A percentile compares a stretch with the other conserved stretches of the same genome.
Evolutionary conservation across 2,797 vertebrate genomes (phyloP).

Genomic region (Chanos chanos): DNA sequence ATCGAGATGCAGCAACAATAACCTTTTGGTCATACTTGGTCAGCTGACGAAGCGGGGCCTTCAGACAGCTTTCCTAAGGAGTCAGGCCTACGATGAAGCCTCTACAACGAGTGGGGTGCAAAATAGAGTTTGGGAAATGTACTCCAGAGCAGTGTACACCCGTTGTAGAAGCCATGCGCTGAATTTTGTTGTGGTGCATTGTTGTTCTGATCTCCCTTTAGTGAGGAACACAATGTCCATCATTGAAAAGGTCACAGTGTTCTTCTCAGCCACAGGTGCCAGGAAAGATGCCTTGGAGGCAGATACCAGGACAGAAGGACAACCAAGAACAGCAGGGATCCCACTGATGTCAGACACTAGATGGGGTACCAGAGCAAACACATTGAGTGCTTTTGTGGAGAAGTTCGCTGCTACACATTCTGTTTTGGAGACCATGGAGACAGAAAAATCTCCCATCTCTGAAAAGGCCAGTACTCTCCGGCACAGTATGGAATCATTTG

Average conservation of each 20-base stretch:
- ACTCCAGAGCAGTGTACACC: conserved; percentile 5
- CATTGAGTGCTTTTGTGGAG: conserved; percentile 4
- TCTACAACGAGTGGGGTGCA: conserved; percentile 21
- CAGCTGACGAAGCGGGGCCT: conserved; percentile 21
- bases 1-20: conserved; percentile 13
- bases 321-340: conserved; percentile 20
- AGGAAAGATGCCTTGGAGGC: conserved; percentile 10
- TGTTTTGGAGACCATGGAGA: background rate
- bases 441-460: background rate
- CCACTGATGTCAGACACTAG: conserved; percentile 19
- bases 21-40: conserved; percentile 3
- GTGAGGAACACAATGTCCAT: conserved; percentile 16
- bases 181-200: conserved; percentile 26
- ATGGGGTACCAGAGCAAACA: conserved; percentile 14
- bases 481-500: conserved; percentile 16
- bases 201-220: conserved; percentile 20
- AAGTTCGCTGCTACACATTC: conserved; percentile 17
- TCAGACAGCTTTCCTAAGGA: conserved; percentile 8
- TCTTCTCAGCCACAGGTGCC: conserved; percentile 9
- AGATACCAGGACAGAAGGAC: conserved; percentile 4
- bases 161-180: conserved; percentile 30
- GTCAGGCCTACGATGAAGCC: conserved; percentile 18
- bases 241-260: conserved; percentile 19
- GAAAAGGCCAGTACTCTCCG: conserved; percentile 2
- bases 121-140: conserved; percentile 22